Base-by-base conservation (phyloP, 1,140 invertebrate genomes). In the Drosophila paulistorum region DNA sequence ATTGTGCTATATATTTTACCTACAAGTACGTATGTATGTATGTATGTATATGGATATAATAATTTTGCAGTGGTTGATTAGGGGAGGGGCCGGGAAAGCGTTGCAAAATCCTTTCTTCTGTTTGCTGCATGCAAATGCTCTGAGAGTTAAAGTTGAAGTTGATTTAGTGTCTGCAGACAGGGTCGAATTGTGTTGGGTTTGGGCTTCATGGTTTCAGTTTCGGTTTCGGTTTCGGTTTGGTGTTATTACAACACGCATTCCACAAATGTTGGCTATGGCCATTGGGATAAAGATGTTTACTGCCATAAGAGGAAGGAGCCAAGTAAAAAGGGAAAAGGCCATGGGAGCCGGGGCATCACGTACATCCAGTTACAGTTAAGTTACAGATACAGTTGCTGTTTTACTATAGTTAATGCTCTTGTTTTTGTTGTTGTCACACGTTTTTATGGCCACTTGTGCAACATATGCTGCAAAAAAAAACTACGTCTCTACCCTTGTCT, bases 81-180 rank as follows among this genome's bases (percentile, higher is more conserved):
- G 45, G 1, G 7, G n/a, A 6, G 14, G n/a, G 7, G 7, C 6
- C 6, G 7, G 20, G 20, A 1, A 1, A 23, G 20, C 2, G 20
- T 23, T 1, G 5, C 6, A 7, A 37, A 10, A 23, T 51, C 9
- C 7, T 23, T 4, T 48, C 30, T 35, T n/a, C 45, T 51, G 3
- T 14, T 17, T 20, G 14, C 23, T 59, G 57, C 14, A 59, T 59
- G 57, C 57, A 59, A 59, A 58, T 58, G 55, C n/a, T 41, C 37
- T 62, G 51, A 65, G 65, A 79, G 71, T 74, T 83, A 76, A 81
- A 83, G 81, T 74, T 83, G 72, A 81, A 83, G 81, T 79, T 91
- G 89, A 91, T 91, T 91, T 89, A 91, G 84, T 89, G 80, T 80
- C 84, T 82, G 76, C 68, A 85, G 89, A 89, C 89, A 89, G 76